phyloP scores from a whole-genome alignment of 2,888 invertebrate genomes.

The Volucella bombylans region DNA sequence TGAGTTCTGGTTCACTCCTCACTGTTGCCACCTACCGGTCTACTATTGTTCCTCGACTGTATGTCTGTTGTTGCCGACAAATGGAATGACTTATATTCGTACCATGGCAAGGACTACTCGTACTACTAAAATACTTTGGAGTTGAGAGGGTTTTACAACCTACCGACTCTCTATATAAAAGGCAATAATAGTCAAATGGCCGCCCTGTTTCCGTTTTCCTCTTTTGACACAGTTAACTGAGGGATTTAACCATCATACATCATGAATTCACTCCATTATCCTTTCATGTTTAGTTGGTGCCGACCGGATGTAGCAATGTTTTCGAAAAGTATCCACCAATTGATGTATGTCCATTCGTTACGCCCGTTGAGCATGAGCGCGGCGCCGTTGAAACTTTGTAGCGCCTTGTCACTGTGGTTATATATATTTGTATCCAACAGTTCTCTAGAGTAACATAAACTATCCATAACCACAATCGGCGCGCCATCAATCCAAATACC shows the following conservation, averaged over 20 bases:
- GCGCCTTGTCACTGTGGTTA: too few species aligned
- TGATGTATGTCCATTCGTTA: constrained; percentile 36
- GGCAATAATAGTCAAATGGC: constrained; percentile 41
- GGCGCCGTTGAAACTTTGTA: background rate
- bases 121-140: too few species aligned
- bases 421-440: too few species aligned
- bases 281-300: constrained; percentile 55
- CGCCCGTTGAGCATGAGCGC: constrained; percentile 24
- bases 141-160: constrained; percentile 4
- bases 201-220: constrained; percentile 12
- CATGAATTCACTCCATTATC: constrained; percentile 50
- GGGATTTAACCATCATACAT: constrained; percentile 44
- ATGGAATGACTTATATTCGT: constrained; percentile 63
- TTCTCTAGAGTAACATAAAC: constrained; percentile 46
- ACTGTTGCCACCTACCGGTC: constrained; percentile 1
- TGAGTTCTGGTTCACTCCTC: background rate
- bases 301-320: constrained; percentile 49
- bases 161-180: constrained; percentile 16
- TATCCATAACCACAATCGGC: constrained; percentile 28
- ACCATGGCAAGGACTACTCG: background rate
- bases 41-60: constrained; percentile 28
- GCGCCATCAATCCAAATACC: constrained; percentile 35
- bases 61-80: constrained; percentile 45
- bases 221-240: constrained; percentile 39
- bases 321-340: constrained; percentile 54